phyloP scores from a whole-genome alignment of 2,797 vertebrate genomes.

The Oreochromis grahami region DNA sequence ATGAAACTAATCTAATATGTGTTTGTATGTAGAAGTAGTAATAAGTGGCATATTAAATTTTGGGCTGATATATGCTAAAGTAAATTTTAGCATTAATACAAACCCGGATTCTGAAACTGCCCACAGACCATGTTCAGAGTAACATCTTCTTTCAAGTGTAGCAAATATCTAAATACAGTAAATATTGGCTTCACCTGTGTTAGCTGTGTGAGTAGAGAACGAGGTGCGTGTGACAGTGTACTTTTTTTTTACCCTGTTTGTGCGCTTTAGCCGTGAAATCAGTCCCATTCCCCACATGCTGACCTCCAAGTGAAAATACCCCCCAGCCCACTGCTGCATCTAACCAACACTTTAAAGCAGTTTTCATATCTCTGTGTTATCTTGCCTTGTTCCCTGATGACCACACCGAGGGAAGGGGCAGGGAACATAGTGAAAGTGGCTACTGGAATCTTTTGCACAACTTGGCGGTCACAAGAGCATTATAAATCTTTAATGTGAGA shows the following conservation, averaged over 20 bases:
- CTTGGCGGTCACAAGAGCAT: slow-evolving; percentile 48
- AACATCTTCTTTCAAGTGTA: background rate
- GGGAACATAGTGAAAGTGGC: slow-evolving; percentile 29
- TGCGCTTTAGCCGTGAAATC: slow-evolving; percentile 47
- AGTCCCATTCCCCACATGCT: slow-evolving; percentile 22
- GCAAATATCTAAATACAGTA: background rate
- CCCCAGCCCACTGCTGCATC: background rate
- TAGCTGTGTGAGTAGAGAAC: background rate
- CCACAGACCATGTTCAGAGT: background rate
- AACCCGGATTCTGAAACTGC: background rate
- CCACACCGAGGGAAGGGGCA: slow-evolving; percentile 23
- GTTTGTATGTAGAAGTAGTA: background rate
- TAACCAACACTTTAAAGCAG: background rate
- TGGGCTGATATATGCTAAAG: background rate
- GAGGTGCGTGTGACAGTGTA: background rate
- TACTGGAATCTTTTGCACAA: slow-evolving; percentile 45
- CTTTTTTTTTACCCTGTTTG: background rate
- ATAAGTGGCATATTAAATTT: background rate
- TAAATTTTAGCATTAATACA: background rate
- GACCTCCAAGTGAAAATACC: slow-evolving; percentile 47
- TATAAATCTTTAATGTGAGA: slow-evolving; percentile 70
- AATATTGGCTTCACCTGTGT: background rate
- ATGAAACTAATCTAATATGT: background rate
- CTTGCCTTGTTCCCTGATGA: slow-evolving; percentile 3
- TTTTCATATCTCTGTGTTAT: slow-evolving; percentile 27